Conservation (phyloP, 1,140 invertebrate species). For the Coelopa frigida region DNA sequence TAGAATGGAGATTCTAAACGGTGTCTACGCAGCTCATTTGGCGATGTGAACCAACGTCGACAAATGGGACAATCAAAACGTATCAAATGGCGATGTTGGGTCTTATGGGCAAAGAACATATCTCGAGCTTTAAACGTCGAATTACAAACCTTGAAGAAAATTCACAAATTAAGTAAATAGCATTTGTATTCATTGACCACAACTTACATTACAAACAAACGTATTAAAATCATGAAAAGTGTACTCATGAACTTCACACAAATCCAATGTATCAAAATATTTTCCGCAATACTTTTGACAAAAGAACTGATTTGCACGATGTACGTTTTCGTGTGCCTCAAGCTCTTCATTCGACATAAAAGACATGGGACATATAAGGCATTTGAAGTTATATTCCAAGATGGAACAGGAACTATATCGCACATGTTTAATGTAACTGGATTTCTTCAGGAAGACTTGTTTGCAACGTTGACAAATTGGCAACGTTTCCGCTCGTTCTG, state of each 20-base stretch:
- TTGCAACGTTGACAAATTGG: conserved; percentile 41
- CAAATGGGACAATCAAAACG: conserved; percentile 38
- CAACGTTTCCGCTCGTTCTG: conserved; percentile 25
- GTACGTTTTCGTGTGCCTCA: conserved; percentile 29
- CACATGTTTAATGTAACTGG: conserved; percentile 30
- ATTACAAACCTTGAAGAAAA: conserved; percentile 31
- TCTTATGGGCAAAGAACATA: conserved; percentile 30
- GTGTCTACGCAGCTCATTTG: conserved; percentile 32
- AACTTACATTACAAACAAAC: conserved; percentile 38
- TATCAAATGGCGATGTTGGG: conserved; percentile 35
- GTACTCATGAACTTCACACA: conserved; percentile 38
- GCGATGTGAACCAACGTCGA: conserved; percentile 37
- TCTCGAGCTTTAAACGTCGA: conserved; percentile 28
- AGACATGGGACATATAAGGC: conserved; percentile 38
- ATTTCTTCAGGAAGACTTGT: conserved; percentile 40
- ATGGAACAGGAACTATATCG: conserved; percentile 33
- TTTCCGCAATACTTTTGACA: conserved; percentile 42
- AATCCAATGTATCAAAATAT: conserved; percentile 30
- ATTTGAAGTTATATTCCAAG: conserved; percentile 40
- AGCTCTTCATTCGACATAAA: conserved; percentile 34
- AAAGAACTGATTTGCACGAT: conserved; percentile 33
- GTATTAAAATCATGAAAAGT: conserved; percentile 40
- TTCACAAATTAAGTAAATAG: not conserved
- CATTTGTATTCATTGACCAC: not conserved
- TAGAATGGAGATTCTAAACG: conserved; percentile 34